Base-by-base conservation (phyloP, 2,113 vertebrate species). In the Dicrurus megarhynchus region DNA sequence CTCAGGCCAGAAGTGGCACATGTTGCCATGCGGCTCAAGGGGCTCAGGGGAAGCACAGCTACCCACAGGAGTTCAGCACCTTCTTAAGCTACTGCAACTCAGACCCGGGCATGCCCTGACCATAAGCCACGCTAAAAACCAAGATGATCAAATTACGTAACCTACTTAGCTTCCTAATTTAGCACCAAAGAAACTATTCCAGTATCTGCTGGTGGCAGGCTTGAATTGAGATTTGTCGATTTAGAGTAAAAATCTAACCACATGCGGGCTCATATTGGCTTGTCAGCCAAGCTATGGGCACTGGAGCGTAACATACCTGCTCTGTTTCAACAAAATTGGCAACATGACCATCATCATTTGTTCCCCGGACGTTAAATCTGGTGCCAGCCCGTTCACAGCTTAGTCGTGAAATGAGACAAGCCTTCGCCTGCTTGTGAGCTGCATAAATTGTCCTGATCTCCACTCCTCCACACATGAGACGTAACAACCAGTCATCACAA, bases 311-410 rank as follows among this genome's bases (percentile, higher is more conserved):
- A 63, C 52, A 11, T 96, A 99, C 99, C 99, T 99, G 99, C 86
- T 99, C 99, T 2, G 99, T 99, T 97, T 99, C 99, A 65, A 99
- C 99, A 96, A 99, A 99, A 96, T 99, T 99, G 87, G 99, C 99
- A 44, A 99, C 99, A 3, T 99, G 99, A 23, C 99, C 99, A 8
- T 99, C 99, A 47, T 99, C 99, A 3, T 99, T 99, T 56, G 99
- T 99, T 86, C 99, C 99, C n/a, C 99, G 98, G 23, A 99, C 99
- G 1, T 99, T 99, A 89, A 99, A 99, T 41, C 99, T 98, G 1
- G 99, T 99, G 84, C 99, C 99, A 8, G 99, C 99, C 74, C 99
- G 97, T 93, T 99, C 99, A 30, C 99, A 99, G 97, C 99, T 99
- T 39, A 99, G 98, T 33, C 99, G 98, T 63, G 99, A 99, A 94